Conservation (phyloP, 1,140 invertebrate genomes). For the Eubasilissa regina region DNA sequence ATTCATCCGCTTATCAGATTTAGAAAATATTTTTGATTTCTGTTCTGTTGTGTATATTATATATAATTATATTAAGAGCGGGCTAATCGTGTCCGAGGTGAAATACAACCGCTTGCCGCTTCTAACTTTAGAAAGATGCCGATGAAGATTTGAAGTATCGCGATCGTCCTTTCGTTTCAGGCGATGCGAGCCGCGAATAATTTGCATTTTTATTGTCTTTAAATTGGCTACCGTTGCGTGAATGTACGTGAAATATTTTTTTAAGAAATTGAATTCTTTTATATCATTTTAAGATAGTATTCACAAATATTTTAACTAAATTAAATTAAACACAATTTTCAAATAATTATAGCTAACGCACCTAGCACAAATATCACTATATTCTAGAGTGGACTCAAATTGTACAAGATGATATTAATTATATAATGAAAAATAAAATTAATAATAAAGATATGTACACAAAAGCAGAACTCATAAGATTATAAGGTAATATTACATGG, state of each 20-base stretch:
- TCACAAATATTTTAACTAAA: too few species aligned
- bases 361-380: too few species aligned
- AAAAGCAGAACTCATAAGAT: too few species aligned
- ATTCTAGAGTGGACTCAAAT: too few species aligned
- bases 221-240: slow-evolving; percentile 1
- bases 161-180: slow-evolving; percentile 10
- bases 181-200: not conserved
- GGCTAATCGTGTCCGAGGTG: not conserved
- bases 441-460: too few species aligned
- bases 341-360: too few species aligned
- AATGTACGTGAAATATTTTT: not conserved
- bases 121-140: slow-evolving; percentile 7
- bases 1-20: too few species aligned
- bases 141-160: slow-evolving; percentile 26
- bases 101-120: not conserved
- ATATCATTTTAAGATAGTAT: not conserved
- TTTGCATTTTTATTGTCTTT: slow-evolving; percentile 36
- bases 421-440: too few species aligned
- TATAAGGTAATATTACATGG: too few species aligned
- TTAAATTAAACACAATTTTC: too few species aligned
- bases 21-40: too few species aligned
- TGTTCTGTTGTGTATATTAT: not conserved
- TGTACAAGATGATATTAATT: too few species aligned
- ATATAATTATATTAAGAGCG: not conserved
- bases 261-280: not conserved